phyloP scores from a whole-genome alignment of 2,888 invertebrate species.

The Xanthia icteritia region DNA sequence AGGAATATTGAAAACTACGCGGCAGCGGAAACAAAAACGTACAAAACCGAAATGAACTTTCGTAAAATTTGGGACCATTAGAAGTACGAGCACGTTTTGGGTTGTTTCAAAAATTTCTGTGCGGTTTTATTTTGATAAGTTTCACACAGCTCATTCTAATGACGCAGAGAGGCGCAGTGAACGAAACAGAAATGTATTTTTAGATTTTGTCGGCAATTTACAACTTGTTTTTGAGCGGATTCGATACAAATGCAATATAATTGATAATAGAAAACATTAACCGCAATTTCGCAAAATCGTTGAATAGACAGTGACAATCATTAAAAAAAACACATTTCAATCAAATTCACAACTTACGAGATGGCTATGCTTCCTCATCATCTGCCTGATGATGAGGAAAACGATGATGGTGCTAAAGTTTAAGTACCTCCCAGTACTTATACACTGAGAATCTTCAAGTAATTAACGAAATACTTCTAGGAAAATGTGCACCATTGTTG shows the following conservation, averaged over 20 bases:
- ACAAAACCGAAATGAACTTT: slow-evolving; percentile 37
- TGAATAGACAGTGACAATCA: too few relatives aligned
- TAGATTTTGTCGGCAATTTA: neutral
- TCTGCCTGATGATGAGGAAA: neutral
- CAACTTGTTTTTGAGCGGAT: neutral
- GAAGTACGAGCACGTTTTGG: slow-evolving; percentile 57
- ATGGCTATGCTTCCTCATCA: too few relatives aligned
- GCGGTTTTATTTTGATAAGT: slow-evolving; percentile 61
- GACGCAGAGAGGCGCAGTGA: slow-evolving; percentile 1
- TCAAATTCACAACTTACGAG: too few relatives aligned
- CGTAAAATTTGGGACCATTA: slow-evolving; percentile 63
- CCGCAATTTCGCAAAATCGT: too few relatives aligned
- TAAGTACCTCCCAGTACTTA: too few relatives aligned
- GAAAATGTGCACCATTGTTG: neutral
- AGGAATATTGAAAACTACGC: slow-evolving; percentile 18
- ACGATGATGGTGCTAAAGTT: neutral
- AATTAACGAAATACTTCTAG: neutral
- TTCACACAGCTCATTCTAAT: slow-evolving; percentile 44
- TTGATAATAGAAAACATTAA: too few relatives aligned
- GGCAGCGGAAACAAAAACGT: slow-evolving; percentile 22
- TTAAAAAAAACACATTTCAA: too few relatives aligned
- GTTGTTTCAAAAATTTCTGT: slow-evolving; percentile 60
- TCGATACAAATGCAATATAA: neutral
- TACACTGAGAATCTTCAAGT: too few relatives aligned
- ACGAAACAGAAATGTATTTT: slow-evolving; percentile 17